A percentile compares a stretch with the other conserved stretches of the same genome.
These are phyloP conservation scores for Euglossa dilemma DNA, from an alignment of 1,140 invertebrate species.

Conservation along the genomic window DNA sequence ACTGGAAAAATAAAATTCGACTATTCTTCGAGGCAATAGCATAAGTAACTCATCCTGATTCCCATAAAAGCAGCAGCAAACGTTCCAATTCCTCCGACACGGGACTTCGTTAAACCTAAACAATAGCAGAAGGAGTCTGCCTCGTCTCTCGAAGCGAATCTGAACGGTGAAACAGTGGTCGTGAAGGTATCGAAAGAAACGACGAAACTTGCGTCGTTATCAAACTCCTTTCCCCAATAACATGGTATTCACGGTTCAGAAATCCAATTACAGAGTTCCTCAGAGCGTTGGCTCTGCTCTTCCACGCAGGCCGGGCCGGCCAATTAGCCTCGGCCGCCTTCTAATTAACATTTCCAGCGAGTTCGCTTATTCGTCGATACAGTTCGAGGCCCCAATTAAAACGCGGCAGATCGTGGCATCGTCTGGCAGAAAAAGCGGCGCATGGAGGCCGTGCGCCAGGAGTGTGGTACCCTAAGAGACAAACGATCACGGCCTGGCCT, in stretches of 20 bases:
- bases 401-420: not conserved
- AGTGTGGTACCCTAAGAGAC: not conserved
- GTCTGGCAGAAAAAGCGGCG: not conserved
- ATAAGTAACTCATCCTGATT: no score
- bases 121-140: no score
- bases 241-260: slow-evolving; percentile 22
- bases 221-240: slow-evolving; percentile 11
- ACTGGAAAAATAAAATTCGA: no score
- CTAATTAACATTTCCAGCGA: slow-evolving; percentile 29
- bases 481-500: slow-evolving; percentile 14
- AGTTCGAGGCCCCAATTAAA: slow-evolving; percentile 31
- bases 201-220: slow-evolving; percentile 22
- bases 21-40: no score
- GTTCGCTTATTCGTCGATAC: slow-evolving; percentile 20
- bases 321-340: slow-evolving; percentile 24
- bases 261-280: slow-evolving; percentile 19
- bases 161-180: no score
- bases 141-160: no score
- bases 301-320: not conserved
- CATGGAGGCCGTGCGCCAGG: not conserved
- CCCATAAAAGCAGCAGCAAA: no score
- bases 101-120: no score
- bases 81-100: no score
- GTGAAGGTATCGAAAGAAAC: not conserved
- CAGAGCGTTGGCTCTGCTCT: not conserved